Conservation (phyloP, 1,140 invertebrate species). For the Aphidius ervi region DNA sequence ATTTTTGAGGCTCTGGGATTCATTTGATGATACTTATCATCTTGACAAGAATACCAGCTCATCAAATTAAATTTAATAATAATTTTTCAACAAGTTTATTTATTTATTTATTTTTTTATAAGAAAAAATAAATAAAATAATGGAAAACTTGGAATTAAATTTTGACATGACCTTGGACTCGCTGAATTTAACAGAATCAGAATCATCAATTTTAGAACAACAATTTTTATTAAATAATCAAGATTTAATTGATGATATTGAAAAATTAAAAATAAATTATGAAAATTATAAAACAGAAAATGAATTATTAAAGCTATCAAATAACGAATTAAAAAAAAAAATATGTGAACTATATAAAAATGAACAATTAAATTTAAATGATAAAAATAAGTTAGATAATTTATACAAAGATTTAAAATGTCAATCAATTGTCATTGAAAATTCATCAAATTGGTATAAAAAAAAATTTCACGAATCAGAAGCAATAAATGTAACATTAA, state of each 20-base stretch:
- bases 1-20: too few species aligned
- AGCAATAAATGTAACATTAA: slow-evolving; percentile 33
- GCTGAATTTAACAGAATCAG: too few species aligned
- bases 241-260: slow-evolving; percentile 35
- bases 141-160: too few species aligned
- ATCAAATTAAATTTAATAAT: too few species aligned
- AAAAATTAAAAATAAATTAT: slow-evolving; percentile 32
- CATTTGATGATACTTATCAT: too few species aligned
- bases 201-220: too few species aligned
- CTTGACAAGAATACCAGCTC: too few species aligned
- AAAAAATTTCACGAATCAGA: slow-evolving; percentile 34
- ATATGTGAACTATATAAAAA: slow-evolving; percentile 37
- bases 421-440: slow-evolving; percentile 27
- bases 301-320: slow-evolving; percentile 31
- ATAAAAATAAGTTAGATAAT: slow-evolving; percentile 35
- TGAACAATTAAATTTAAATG: slow-evolving; percentile 31
- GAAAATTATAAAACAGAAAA: slow-evolving; percentile 35
- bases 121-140: too few species aligned
- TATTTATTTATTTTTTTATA: too few species aligned
- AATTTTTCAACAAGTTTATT: too few species aligned
- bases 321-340: slow-evolving; percentile 38
- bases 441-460: slow-evolving; percentile 39
- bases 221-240: background rate
- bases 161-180: too few species aligned
- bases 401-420: slow-evolving; percentile 29